These are phyloP conservation scores for Teleogryllus occipitalis DNA, from an alignment of 1,140 invertebrate species.

Conservation along the genomic window DNA sequence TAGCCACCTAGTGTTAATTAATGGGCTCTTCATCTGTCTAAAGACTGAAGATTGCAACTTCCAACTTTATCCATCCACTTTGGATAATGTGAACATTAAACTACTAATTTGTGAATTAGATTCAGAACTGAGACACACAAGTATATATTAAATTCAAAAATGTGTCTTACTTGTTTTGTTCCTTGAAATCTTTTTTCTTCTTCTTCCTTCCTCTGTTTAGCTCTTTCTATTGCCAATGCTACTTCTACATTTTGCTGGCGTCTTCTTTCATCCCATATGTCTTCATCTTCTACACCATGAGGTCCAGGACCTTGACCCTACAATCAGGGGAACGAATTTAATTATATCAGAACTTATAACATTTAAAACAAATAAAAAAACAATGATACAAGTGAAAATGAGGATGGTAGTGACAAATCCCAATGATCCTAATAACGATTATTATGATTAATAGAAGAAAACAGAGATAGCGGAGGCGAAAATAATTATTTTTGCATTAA, in stretches of 20 bases:
- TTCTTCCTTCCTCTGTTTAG: constrained; percentile 67
- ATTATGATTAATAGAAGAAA: no score
- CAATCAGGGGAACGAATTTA: background rate
- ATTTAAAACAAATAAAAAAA: background rate
- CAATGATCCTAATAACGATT: background rate
- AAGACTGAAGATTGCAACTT: no score
- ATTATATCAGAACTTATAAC: background rate
- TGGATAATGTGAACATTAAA: background rate
- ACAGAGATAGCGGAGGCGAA: no score
- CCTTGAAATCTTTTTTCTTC: constrained; percentile 62
- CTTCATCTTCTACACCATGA: constrained; percentile 52
- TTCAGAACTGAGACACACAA: background rate
- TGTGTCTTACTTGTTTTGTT: background rate
- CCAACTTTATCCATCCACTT: background rate
- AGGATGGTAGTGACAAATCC: background rate
- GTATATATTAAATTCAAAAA: background rate
- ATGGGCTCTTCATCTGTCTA: no score
- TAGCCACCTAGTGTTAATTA: no score
- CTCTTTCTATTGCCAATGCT: constrained; percentile 60
- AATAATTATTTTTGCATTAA: no score
- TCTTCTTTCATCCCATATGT: constrained; percentile 60
- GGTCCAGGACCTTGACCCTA: constrained; percentile 13
- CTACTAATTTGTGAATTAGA: background rate
- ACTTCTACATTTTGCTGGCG: constrained; percentile 59
- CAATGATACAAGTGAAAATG: background rate